A percentile compares a stretch with the other conserved stretches of the same genome.
These are phyloP conservation scores for Phoeniculus purpureus DNA, from an alignment of 2,797 vertebrate genomes.

Conservation along the genomic window DNA sequence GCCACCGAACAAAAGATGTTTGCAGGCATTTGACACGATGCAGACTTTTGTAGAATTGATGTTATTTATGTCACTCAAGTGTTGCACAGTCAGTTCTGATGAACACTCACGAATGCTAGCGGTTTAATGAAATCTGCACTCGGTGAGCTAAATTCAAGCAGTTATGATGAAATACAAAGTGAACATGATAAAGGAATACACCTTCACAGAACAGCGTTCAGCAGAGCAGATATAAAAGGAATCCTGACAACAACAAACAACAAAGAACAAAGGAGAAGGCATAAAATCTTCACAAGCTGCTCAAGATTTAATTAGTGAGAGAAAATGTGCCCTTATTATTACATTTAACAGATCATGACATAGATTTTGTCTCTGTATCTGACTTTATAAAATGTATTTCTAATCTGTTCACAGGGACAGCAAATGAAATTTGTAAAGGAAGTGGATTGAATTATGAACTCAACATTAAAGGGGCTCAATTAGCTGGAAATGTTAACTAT, in stretches of 20 bases:
- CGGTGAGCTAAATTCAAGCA: background rate
- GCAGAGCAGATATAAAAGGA: conserved; percentile 15
- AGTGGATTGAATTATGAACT: conserved; percentile 6
- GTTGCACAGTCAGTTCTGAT: background rate
- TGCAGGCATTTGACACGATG: background rate
- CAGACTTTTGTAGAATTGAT: background rate
- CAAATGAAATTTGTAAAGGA: conserved; percentile 46
- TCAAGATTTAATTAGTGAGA: conserved; percentile 47
- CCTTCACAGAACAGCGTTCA: background rate
- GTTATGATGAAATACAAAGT: background rate
- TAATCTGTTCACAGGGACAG: conserved; percentile 3
- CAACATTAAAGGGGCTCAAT: conserved; percentile 35
- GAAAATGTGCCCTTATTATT: conserved; percentile 19
- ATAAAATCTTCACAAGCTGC: background rate
- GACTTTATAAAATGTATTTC: background rate
- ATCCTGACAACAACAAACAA: background rate
- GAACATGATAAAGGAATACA: background rate
- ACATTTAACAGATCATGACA: conserved; percentile 29
- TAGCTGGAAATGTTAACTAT: conserved; percentile 5
- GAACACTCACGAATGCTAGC: background rate
- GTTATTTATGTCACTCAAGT: background rate
- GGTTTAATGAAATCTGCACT: background rate
- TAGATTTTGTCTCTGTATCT: conserved; percentile 3
- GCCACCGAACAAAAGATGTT: background rate
- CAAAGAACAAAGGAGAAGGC: background rate